A percentile compares a stretch with the other conserved stretches of the same genome.
These are phyloP conservation scores for Clinocottus analis DNA, from an alignment of 2,113 vertebrate genomes.

Conservation along the genomic window DNA sequence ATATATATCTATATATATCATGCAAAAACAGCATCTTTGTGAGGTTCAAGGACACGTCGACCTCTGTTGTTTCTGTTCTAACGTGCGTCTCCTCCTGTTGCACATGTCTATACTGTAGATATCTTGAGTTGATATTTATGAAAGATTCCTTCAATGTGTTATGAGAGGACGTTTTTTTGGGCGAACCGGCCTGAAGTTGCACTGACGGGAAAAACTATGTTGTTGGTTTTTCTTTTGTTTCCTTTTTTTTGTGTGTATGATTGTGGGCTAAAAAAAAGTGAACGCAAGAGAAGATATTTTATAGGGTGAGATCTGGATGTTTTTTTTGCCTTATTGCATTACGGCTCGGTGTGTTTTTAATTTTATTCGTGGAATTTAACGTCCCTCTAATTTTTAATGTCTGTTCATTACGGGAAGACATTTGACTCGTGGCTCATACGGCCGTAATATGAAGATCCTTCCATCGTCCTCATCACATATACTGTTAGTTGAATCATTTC, in stretches of 20 bases:
- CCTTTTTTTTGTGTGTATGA: conserved; percentile 7
- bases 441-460: not conserved
- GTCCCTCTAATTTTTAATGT: conserved; percentile 10
- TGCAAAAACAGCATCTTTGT: conserved; percentile 15
- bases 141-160: conserved; percentile 36
- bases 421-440: not conserved
- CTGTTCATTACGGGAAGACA: not conserved
- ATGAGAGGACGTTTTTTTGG: conserved; percentile 6
- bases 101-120: conserved; percentile 52
- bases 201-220: conserved; percentile 41
- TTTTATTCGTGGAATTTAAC: conserved; percentile 22
- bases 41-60: conserved; percentile 27
- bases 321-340: conserved; percentile 37
- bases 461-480: not conserved
- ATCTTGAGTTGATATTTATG: conserved; percentile 60
- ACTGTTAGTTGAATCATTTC: conserved; percentile 11
- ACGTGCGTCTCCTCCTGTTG: conserved; percentile 43
- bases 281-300: conserved; percentile 13
- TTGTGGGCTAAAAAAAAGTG: conserved; percentile 15
- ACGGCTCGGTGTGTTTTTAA: conserved; percentile 34
- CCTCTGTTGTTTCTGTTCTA: conserved; percentile 21
- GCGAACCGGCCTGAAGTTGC: conserved; percentile 29
- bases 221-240: not conserved
- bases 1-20: not conserved
- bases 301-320: conserved; percentile 15